phyloP scores from a whole-genome alignment of 2,888 invertebrate species.

The Scaptomyza flava region DNA sequence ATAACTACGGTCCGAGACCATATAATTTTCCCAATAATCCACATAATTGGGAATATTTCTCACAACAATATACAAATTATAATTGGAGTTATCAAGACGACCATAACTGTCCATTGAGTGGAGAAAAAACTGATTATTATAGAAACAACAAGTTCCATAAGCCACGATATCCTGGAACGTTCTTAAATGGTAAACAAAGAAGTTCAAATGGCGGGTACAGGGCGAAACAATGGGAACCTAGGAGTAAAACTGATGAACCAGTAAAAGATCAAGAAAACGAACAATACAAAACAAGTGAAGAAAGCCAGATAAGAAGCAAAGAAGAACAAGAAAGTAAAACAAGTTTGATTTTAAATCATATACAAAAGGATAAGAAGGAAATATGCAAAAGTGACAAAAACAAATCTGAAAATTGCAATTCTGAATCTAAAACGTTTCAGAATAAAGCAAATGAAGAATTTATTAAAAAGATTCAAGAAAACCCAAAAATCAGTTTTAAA shows the following conservation, averaged over 20 bases:
- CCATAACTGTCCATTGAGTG: background rate
- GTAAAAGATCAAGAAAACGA: background rate
- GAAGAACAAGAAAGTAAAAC: background rate
- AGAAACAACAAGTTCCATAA: background rate
- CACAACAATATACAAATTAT: slow-evolving; percentile 6
- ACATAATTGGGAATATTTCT: slow-evolving; percentile 12
- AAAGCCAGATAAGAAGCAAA: background rate
- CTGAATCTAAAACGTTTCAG: too few relatives aligned
- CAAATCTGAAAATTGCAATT: background rate
- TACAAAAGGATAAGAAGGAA: background rate
- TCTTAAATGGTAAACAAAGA: background rate
- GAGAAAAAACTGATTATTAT: slow-evolving; percentile 21
- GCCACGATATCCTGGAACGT: background rate
- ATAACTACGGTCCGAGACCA: slow-evolving; percentile 9
- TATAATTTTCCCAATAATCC: slow-evolving; percentile 11
- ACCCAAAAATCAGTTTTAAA: background rate
- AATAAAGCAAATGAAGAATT: too few relatives aligned
- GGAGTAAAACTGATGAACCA: background rate
- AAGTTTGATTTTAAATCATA: background rate
- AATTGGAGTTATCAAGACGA: slow-evolving; percentile 15
- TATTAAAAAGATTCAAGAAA: too few relatives aligned
- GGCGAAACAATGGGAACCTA: background rate
- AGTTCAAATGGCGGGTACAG: background rate
- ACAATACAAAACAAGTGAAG: background rate
- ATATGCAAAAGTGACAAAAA: background rate